phyloP scores from a whole-genome alignment of 2,113 vertebrate species.

The Sylvilagus bachmani region DNA sequence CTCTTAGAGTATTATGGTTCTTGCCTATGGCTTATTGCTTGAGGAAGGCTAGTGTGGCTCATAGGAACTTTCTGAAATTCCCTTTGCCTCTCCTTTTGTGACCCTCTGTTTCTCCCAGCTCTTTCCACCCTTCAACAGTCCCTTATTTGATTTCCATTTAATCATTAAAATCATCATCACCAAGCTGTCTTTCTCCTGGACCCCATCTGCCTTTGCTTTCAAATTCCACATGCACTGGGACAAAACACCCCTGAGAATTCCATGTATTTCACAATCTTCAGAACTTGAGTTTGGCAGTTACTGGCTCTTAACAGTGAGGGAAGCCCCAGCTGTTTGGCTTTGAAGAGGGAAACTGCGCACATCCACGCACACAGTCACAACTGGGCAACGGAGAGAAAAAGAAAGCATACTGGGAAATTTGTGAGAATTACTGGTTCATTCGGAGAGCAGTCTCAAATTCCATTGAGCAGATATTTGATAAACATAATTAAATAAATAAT shows the following conservation, averaged over 20 bases:
- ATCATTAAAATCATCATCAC: slow-evolving; percentile 75
- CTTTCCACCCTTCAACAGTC: neutral
- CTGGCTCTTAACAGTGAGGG: slow-evolving; percentile 43
- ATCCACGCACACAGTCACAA: neutral
- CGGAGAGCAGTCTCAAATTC: neutral
- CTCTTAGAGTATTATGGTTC: neutral
- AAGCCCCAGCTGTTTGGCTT: slow-evolving; percentile 28
- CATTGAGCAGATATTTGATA: neutral
- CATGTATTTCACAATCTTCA: slow-evolving; percentile 45
- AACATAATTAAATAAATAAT: neutral
- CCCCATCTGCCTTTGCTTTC: slow-evolving; percentile 74
- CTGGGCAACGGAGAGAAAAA: neutral
- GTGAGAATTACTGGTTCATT: neutral
- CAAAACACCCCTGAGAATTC: slow-evolving; percentile 64
- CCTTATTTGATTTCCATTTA: slow-evolving; percentile 66
- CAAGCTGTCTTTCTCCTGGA: slow-evolving; percentile 65
- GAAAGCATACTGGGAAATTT: neutral
- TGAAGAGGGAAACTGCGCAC: neutral
- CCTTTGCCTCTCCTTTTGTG: neutral
- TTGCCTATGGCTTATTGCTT: slow-evolving; percentile 27
- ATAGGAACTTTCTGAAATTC: slow-evolving; percentile 38
- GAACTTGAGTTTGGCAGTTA: slow-evolving; percentile 46
- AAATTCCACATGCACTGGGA: slow-evolving; percentile 70
- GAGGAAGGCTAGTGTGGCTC: slow-evolving; percentile 25
- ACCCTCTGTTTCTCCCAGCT: slow-evolving; percentile 35